A percentile compares a stretch with the other conserved stretches of the same genome.
These are phyloP conservation scores for Anguilla anguilla DNA, from an alignment of 2,797 vertebrate genomes.

Conservation along the genomic window DNA sequence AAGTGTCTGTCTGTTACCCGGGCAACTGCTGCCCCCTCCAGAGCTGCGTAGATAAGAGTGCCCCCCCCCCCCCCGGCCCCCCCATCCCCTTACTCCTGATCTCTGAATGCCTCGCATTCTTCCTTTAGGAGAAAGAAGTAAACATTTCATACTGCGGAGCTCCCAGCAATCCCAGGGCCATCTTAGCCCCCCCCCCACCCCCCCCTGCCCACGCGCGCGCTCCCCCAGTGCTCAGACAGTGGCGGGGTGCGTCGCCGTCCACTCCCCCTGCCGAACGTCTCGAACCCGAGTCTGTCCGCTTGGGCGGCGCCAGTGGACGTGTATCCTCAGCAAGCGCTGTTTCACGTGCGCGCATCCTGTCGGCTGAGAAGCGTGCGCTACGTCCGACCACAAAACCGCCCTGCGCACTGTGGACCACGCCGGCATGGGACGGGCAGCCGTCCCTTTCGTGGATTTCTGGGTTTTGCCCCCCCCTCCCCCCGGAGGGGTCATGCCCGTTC, in stretches of 20 bases:
- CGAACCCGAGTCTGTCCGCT: neutral
- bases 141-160: neutral
- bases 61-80: too few relatives aligned
- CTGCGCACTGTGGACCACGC: too few relatives aligned
- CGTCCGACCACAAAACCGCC: too few relatives aligned
- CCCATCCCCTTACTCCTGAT: slow-evolving; percentile 15
- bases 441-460: neutral
- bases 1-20: slow-evolving; percentile 34
- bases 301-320: neutral
- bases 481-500: neutral
- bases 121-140: slow-evolving; percentile 24
- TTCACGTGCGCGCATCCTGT: too few relatives aligned
- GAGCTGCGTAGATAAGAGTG: slow-evolving; percentile 24
- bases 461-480: neutral
- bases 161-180: neutral
- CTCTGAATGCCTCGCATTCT: slow-evolving; percentile 36
- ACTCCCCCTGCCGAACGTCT: neutral
- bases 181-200: neutral
- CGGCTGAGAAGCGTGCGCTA: too few relatives aligned
- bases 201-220: neutral
- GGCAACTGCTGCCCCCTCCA: slow-evolving; percentile 37
- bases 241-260: neutral
- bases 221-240: neutral
- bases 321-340: neutral
- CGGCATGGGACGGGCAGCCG: too few relatives aligned